Evolutionary conservation across 2,113 vertebrate genomes (phyloP).

Genomic region (Chroicocephalus ridibundus): DNA sequence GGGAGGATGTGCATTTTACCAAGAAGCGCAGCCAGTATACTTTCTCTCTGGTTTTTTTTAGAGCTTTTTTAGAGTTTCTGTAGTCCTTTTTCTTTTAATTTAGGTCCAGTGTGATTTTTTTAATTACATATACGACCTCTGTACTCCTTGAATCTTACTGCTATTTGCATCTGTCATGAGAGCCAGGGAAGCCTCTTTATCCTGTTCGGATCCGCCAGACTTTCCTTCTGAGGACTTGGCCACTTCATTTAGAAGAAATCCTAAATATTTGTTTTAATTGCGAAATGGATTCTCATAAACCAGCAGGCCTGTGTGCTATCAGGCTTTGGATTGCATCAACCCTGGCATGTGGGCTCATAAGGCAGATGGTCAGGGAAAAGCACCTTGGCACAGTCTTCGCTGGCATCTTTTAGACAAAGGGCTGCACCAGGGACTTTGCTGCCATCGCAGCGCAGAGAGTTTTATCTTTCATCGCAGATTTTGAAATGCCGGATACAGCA

Average conservation of each 20-base stretch:
- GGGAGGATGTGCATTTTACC: background rate
- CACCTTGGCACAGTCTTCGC: constrained; percentile 57
- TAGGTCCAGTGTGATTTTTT: background rate
- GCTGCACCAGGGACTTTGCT: constrained; percentile 7
- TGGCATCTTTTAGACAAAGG: constrained; percentile 60
- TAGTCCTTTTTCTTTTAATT: background rate
- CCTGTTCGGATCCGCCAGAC: constrained; percentile 33
- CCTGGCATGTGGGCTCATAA: constrained; percentile 64
- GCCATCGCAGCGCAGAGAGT: background rate
- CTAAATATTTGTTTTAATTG: constrained; percentile 75
- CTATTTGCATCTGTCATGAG: constrained; percentile 51
- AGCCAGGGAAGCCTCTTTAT: constrained; percentile 56
- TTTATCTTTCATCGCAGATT: constrained; percentile 2
- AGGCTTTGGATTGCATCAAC: constrained; percentile 69
- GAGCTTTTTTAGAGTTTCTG: background rate
- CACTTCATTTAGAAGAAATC: constrained; percentile 50
- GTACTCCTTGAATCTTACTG: constrained; percentile 35
- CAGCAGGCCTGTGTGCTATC: constrained; percentile 64
- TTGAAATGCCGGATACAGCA: constrained; percentile 51
- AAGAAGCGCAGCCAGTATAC: background rate
- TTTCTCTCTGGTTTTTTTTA: background rate
- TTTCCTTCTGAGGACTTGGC: constrained; percentile 53
- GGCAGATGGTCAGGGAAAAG: constrained; percentile 72
- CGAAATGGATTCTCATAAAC: constrained; percentile 66
- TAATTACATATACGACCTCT: background rate